phyloP scores from a whole-genome alignment of 2,797 vertebrate species.

The Phylloscopus collybita region DNA sequence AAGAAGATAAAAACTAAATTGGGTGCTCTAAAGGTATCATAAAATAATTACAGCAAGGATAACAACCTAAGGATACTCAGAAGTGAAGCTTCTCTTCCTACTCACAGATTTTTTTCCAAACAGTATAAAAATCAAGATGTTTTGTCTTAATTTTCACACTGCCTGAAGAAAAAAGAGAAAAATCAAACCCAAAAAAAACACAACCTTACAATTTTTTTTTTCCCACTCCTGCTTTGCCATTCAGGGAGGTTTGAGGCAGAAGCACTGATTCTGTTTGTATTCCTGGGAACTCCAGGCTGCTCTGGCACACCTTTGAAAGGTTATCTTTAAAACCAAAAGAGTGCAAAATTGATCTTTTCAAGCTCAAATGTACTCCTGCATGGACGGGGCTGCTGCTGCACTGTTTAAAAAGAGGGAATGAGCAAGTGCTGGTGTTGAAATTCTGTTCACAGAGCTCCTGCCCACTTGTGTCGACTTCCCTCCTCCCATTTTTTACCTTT shows the following conservation, averaged over 20 bases:
- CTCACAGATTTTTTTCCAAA: neutral
- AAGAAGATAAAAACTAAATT: neutral
- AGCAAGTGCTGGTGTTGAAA: neutral
- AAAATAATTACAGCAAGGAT: conserved; percentile 1
- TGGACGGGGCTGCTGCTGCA: neutral
- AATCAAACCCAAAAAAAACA: neutral
- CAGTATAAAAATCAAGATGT: neutral
- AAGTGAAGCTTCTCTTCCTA: neutral
- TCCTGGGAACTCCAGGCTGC: neutral
- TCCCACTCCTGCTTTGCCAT: neutral
- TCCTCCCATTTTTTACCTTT: neutral
- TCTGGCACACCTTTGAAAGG: neutral
- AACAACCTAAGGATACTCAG: neutral
- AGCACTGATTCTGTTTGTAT: neutral
- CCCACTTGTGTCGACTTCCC: neutral
- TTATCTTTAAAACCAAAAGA: conserved; percentile 3
- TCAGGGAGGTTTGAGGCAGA: neutral
- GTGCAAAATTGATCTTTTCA: neutral
- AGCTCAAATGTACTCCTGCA: neutral
- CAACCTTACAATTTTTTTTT: neutral
- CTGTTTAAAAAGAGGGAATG: neutral
- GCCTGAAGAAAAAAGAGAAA: neutral
- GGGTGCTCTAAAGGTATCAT: neutral
- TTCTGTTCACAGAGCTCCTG: neutral
- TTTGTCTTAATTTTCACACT: neutral